These are phyloP conservation scores for Chromobotia macracanthus DNA, from an alignment of 2,797 vertebrate genomes.

Conservation along the genomic window DNA sequence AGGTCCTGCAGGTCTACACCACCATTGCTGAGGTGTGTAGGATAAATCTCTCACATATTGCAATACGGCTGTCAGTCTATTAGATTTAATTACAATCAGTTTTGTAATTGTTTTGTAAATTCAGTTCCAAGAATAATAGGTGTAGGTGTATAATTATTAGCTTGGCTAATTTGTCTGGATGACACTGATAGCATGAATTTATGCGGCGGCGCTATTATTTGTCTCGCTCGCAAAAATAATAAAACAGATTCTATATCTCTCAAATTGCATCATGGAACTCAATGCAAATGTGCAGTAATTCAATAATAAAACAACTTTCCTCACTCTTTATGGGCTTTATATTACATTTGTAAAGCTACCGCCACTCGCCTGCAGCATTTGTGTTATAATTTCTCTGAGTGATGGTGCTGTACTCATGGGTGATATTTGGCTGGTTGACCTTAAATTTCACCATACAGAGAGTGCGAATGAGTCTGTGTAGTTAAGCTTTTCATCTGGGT, in stretches of 20 bases:
- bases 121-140: neutral
- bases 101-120: neutral
- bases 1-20: conserved; percentile 93
- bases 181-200: neutral
- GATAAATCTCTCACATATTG: neutral
- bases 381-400: neutral
- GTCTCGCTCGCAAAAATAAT: neutral
- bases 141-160: neutral
- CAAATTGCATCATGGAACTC: neutral
- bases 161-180: neutral
- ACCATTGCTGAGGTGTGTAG: conserved; percentile 86
- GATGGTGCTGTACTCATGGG: neutral
- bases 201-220: neutral
- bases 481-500: neutral
- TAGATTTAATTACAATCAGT: neutral
- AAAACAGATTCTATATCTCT: neutral
- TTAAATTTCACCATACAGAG: neutral
- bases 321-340: neutral
- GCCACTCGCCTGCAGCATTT: neutral
- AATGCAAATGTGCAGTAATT: neutral
- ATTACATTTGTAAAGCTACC: neutral
- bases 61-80: neutral
- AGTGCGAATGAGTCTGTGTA: neutral
- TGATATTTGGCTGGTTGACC: neutral
- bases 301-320: neutral